Evolutionary conservation across 2,888 invertebrate genomes (phyloP).

Genomic region (Julus scandinavius): DNA sequence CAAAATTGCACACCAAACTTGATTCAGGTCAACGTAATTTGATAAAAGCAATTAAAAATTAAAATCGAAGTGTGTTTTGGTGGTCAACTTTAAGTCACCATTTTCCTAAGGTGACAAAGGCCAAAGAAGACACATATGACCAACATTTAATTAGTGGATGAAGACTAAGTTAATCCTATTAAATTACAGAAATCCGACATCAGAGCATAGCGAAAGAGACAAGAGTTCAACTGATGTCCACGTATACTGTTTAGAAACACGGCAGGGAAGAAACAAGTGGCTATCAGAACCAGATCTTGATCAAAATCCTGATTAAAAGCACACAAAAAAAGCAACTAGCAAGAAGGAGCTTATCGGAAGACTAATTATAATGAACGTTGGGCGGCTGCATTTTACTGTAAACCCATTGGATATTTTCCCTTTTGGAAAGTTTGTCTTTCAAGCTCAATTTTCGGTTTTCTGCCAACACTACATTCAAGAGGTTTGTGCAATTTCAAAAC

Average conservation of each 20-base stretch:
- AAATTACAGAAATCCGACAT: slow-evolving; percentile 30
- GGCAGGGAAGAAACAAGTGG: not conserved
- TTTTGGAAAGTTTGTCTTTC: not conserved
- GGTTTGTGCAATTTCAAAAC: not conserved
- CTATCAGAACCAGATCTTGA: not conserved
- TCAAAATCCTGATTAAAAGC: not conserved
- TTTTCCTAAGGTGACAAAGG: not conserved
- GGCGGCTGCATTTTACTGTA: not conserved
- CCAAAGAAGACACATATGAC: not conserved
- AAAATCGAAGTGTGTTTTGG: no score
- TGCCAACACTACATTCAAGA: not conserved
- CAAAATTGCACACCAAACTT: no score
- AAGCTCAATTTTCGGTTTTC: not conserved
- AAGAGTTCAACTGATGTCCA: not conserved
- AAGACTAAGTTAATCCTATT: not conserved
- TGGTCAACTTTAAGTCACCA: no score
- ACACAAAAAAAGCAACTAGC: not conserved
- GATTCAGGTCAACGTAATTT: no score
- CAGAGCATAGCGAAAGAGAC: slow-evolving; percentile 3
- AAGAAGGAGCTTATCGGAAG: not conserved
- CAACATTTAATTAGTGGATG: slow-evolving; percentile 17
- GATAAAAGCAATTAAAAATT: no score
- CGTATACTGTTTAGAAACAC: not conserved
- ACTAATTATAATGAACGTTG: slow-evolving; percentile 31
- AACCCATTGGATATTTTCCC: not conserved